Evolutionary conservation across 1,140 invertebrate genomes (phyloP).

Genomic region (Magallana gigas): DNA sequence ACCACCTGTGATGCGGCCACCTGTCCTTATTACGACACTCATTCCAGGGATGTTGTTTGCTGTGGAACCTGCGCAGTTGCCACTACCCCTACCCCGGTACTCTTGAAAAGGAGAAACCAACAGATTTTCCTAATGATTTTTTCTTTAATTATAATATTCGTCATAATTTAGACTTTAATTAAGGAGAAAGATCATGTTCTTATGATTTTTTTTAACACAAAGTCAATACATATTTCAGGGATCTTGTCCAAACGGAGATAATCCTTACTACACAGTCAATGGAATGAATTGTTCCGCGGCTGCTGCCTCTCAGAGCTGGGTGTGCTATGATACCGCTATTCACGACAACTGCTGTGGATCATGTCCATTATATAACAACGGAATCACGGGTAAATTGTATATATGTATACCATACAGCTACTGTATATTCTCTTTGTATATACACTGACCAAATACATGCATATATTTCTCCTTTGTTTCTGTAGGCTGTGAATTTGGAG

Average conservation of each 20-base stretch:
- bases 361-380: neutral
- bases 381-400: neutral
- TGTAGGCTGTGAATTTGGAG: constrained; percentile 33
- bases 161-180: too few relatives aligned
- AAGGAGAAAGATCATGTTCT: too few relatives aligned
- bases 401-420: too few relatives aligned
- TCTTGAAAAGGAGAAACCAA: neutral
- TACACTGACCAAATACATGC: too few relatives aligned
- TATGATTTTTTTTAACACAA: too few relatives aligned
- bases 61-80: neutral
- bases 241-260: constrained; percentile 32
- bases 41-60: neutral
- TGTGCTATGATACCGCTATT: constrained; percentile 6
- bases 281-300: constrained; percentile 10
- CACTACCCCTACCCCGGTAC: neutral
- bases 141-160: too few relatives aligned
- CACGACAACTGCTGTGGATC: constrained; percentile 6
- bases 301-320: neutral
- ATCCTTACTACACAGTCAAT: neutral
- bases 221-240: neutral
- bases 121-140: too few relatives aligned
- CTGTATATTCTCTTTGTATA: too few relatives aligned
- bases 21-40: neutral
- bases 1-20: neutral
- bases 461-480: neutral